phyloP scores from a whole-genome alignment of 2,797 vertebrate species.

The Anabacerthia variegaticeps region DNA sequence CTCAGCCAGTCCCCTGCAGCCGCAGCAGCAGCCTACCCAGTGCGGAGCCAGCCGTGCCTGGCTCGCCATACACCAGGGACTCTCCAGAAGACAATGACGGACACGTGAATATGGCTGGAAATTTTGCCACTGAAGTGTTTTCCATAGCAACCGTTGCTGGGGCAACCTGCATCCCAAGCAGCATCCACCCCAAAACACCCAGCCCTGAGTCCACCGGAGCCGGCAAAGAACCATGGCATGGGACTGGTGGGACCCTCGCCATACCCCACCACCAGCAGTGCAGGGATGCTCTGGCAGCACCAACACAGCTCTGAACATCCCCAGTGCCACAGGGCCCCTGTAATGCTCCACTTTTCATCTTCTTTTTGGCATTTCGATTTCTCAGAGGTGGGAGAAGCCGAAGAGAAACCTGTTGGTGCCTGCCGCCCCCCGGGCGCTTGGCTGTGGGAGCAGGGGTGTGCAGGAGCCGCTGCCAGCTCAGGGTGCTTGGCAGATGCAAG shows the following conservation, averaged over 20 bases:
- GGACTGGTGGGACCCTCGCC: rapidly evolving
- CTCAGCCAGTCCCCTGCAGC: background rate
- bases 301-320: background rate
- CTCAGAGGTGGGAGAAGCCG: background rate
- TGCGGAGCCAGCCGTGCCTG: background rate
- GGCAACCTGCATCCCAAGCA: constrained; percentile 33
- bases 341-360: background rate
- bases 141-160: constrained; percentile 47
- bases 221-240: rapidly evolving
- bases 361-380: background rate
- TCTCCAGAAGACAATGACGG: background rate
- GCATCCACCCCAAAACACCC: background rate
- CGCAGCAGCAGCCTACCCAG: rapidly evolving
- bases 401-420: background rate
- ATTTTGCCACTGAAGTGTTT: background rate
- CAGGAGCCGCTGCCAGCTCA: background rate
- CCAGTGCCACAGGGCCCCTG: background rate
- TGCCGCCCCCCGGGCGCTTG: rapidly evolving
- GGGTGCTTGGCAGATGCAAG: background rate
- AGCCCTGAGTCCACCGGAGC: background rate
- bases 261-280: rapidly evolving
- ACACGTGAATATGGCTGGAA: background rate
- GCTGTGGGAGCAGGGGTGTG: background rate
- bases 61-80: background rate
- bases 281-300: background rate